These are phyloP conservation scores for Caenorhabditis sinica DNA, from an alignment of 2,888 invertebrate genomes.

Conservation along the genomic window DNA sequence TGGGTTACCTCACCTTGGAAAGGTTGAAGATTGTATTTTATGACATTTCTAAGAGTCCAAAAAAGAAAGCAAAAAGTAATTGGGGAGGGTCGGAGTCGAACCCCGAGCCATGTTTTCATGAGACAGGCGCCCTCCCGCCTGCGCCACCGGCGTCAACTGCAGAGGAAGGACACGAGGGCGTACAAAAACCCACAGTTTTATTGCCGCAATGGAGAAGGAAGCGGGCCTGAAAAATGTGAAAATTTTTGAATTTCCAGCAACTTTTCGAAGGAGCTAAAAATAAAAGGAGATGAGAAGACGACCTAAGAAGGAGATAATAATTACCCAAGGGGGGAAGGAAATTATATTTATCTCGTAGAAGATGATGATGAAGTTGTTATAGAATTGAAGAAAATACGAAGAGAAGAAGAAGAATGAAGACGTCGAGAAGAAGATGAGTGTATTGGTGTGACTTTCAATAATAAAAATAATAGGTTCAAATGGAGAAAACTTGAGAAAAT, in stretches of 20 bases:
- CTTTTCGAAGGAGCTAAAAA: conserved; percentile 15
- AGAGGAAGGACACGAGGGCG: background rate
- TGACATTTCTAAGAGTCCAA: background rate
- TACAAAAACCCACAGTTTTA: background rate
- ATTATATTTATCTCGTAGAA: conserved; percentile 34
- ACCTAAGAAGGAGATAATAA: conserved; percentile 43
- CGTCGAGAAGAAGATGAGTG: background rate
- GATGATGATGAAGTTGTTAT: background rate
- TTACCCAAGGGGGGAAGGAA: conserved; percentile 40
- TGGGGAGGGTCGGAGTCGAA: background rate
- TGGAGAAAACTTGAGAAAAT: background rate
- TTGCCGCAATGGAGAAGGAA: background rate
- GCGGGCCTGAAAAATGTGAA: background rate
- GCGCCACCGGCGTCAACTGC: background rate
- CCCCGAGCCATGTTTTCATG: background rate
- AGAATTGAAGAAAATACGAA: too few relatives aligned
- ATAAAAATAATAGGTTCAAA: background rate
- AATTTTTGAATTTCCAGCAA: background rate
- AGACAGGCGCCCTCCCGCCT: background rate
- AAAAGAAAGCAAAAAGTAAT: background rate
- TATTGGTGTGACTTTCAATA: background rate
- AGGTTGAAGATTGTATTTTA: background rate
- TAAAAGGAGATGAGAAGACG: conserved; percentile 4
- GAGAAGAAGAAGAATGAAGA: background rate
- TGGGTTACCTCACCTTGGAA: conserved; percentile 26